Evolutionary conservation across 2,888 invertebrate species (phyloP), one percentile per base, ranked within the genome.

Genomic region (Nudaria mundana): DNA sequence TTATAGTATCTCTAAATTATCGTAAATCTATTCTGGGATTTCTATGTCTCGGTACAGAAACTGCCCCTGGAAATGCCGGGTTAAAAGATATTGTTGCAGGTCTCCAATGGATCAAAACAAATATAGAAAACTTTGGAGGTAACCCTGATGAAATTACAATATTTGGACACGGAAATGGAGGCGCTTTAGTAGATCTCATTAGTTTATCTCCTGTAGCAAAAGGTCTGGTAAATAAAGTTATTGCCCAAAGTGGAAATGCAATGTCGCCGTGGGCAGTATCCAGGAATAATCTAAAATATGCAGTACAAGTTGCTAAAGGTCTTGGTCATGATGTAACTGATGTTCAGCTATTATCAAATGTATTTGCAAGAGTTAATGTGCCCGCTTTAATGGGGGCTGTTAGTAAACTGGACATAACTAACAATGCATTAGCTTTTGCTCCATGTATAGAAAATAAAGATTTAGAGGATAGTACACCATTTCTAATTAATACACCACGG

Each of bases 61-160:
- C 87, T 46, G 91, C 92, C 0, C 92, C 94, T 5, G 97, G 97
- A 0, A 98, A 98, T 75, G 93, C 95, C 52, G 97, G 97, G 0
- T 80, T 98, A 16, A 93, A 94, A 69, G 97, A 98, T 71, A 96
- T 97, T 57, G 91, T 94, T 52, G 90, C 95, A 67, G 96, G 95
- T 0, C 81, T 98, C 45, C 70, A 88, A 43, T 94, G 95, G 95
- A 87, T 94, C 3, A 90, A 91, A 62, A 90, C 93, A 46, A 94
- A 96, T 69, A 94, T 96, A 36, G 86, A 33, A 1, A 81, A 90
- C 34, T 97, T 97, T 73, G 95, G 96, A 18, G 97, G 97, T 5
- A 93, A 96, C 76, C 92, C 93, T 0, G 86, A 91, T 34, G 92
- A 92, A 50, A 90, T 97, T 5, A 96, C 95, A 2, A 71, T 97